Evolutionary conservation across 1,140 invertebrate genomes (phyloP), one percentile per base, ranked within the genome.

Genomic region (Bombus polaris): DNA sequence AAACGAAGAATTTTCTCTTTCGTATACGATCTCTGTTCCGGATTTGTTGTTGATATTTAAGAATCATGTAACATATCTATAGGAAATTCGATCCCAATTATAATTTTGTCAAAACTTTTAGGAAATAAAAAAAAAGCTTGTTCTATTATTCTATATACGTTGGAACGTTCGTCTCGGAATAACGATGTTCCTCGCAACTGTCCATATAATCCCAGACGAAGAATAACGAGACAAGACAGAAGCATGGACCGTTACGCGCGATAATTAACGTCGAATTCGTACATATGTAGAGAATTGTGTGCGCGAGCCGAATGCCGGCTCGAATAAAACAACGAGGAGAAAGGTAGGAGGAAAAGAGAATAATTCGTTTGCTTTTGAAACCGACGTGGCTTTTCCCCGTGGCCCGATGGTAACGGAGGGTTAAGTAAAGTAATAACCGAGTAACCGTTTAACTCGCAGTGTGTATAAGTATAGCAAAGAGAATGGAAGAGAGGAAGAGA

Each of bases 321-420:
- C 35, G 70, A 71, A 71, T 42, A 13, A 28, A 44, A 44, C 70
- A 44, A 44, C 12, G 28, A 13, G 1, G 12, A 39, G 35, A 12
- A 25, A 25, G 25, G 25, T 3, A 32, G 22, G 72, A 35, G 13
- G 47, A 28, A 68, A 73, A 71, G 73, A 57, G 53, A 79, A 88
- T 88, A 88, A 89, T 89, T 70, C 83, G 42, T 88, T 88, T 88
- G 87, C 83, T 86, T 85, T 88, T 70, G 70, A 88, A 72, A 78
- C 44, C 76, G 44, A 81, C 72, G 75, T 77, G 81, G 83, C 82
- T 83, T 72, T 66, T 71, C 44, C 66, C 28, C 47, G 57, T 81
- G 65, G 53, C 28, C 53, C 22, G 42, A 53, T 25, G 70, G 22
- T 81, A 81, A 89, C 87, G 39, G 76, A 81, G 53, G 81, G 65